Conservation (phyloP, 2,113 vertebrate species). For the Pituophis catenifer region DNA sequence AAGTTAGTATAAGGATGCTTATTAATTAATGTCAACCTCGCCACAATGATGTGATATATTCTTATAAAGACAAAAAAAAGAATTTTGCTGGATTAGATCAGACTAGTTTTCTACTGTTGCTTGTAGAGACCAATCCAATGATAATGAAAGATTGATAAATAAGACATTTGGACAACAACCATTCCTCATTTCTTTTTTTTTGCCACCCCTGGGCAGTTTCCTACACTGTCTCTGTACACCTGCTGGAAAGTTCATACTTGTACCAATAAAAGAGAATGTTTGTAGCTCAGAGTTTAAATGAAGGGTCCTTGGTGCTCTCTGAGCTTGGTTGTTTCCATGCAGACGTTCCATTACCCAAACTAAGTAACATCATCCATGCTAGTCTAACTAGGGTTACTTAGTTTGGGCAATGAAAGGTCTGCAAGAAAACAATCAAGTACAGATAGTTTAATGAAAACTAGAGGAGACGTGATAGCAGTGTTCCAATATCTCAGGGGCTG, state of each 20-base stretch:
- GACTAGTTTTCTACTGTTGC: neutral
- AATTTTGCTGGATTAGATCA: neutral
- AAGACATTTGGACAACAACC: neutral
- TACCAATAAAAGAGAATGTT: neutral
- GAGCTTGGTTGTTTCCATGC: too few relatives aligned
- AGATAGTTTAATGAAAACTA: too few relatives aligned
- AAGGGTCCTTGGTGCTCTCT: too few relatives aligned
- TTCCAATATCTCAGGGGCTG: too few relatives aligned
- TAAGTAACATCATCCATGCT: too few relatives aligned
- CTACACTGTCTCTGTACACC: neutral
- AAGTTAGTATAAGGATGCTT: neutral
- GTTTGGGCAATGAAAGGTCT: too few relatives aligned
- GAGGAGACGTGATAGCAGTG: too few relatives aligned
- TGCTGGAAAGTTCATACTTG: neutral
- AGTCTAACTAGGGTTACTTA: too few relatives aligned
- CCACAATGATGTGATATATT: neutral
- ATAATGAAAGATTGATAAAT: neutral
- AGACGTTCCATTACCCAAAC: too few relatives aligned
- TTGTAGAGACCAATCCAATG: neutral
- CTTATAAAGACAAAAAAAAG: neutral
- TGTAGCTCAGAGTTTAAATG: neutral
- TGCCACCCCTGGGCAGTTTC: neutral
- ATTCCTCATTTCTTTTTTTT: neutral
- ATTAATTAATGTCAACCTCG: neutral
- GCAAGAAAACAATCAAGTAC: too few relatives aligned